Evolutionary conservation across 2,797 vertebrate species (phyloP).

Genomic region (Podarcis siculus): DNA sequence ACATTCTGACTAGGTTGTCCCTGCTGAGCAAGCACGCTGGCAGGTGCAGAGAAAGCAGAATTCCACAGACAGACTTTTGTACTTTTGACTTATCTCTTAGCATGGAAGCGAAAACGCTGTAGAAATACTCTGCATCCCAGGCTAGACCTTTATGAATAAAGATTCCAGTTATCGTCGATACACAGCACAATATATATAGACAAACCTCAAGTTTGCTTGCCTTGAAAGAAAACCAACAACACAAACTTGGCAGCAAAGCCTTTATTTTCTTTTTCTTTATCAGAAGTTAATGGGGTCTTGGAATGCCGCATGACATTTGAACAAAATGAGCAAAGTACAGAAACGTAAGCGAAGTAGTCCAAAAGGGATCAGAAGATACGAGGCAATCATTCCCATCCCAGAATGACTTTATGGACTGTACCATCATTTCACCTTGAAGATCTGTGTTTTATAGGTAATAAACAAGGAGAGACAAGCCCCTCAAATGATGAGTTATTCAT

Average conservation of each 20-base stretch:
- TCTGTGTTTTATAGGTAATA: not conserved
- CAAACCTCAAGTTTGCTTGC: not conserved
- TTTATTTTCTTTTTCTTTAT: too few species aligned
- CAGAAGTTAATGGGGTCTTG: not conserved
- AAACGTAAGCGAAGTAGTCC: not conserved
- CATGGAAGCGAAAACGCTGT: not conserved
- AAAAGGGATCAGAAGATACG: not conserved
- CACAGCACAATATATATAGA: not conserved
- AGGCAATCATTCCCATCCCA: not conserved
- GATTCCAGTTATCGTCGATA: not conserved
- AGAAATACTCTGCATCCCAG: not conserved
- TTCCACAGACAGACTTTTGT: not conserved
- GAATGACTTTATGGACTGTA: not conserved
- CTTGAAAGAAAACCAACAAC: too few species aligned
- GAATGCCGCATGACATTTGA: not conserved
- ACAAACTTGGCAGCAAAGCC: not conserved
- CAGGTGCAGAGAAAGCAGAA: not conserved
- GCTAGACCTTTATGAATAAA: not conserved
- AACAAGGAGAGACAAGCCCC: not conserved
- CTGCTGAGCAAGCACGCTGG: not conserved
- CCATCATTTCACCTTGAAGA: slow-evolving; percentile 2
- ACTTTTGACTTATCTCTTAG: not conserved
- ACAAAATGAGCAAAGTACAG: not conserved
- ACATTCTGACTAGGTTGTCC: not conserved
- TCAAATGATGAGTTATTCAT: not conserved